Base-by-base conservation (phyloP, 2,113 vertebrate genomes). In the Struthio camelus region DNA sequence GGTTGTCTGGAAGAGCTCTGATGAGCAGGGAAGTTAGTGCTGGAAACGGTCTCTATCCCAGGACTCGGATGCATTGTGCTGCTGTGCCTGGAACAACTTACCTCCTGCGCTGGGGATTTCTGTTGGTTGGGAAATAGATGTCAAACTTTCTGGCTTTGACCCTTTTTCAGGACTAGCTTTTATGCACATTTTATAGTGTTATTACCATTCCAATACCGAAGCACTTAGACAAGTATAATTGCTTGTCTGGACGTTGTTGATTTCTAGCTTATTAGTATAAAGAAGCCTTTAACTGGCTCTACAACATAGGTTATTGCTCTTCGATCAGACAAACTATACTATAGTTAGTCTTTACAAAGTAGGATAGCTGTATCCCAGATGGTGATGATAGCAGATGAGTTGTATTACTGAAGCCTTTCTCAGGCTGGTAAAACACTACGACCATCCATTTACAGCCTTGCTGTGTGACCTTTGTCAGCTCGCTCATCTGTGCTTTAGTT, bases 351-450 rank as follows among this genome's bases (percentile, higher is more conserved):
- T 64, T 36, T 51, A 28, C 19, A 7, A 2, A 42, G 15, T 1
- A 44, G 38, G 19, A 14, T 9, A 32, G 40, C 32, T 1, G 2
- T 0, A 2, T 73, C 71, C 25, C 40, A 0, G 2, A 22, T 38
- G 58, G 30, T 42, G 77, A 46, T 23, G 17, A 19, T 5, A 42
- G 27, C 56, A 59, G 23, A 23, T 30, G n/a, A 19, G 24, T 54
- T n/a, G 24, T 15, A 16, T 53, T 53, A 53, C 51, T 7, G 51
- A 53, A 53, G 27, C 51, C 13, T 53, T 53, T 53, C 24, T 53
- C 51, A 53, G 25, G 24, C 51, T 9, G 27, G 53, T 15, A 28
- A 28, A 28, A 27, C 53, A 54, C 27, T 54, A 28, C 53, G 14
- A 54, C 53, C 14, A 18, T 28, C 53, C 53, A 54, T 54, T 54